Evolutionary conservation across 2,888 invertebrate genomes (phyloP), one percentile per base, ranked within the genome.

Genomic region (Drosophila infuscata): DNA sequence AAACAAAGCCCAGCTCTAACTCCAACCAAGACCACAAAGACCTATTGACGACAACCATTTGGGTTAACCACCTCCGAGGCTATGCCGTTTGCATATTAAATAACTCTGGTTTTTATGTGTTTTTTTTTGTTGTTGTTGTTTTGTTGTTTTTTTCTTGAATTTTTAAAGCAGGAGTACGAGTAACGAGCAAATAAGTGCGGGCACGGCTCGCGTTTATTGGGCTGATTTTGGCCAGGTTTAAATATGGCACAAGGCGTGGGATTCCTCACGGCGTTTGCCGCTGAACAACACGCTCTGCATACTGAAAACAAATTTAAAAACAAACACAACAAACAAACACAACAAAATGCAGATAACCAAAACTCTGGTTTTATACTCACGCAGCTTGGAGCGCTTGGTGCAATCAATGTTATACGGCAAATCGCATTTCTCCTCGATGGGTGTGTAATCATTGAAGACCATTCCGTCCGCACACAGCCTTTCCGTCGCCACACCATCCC

Each of bases 321-420:
- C 20, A 43, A 46, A 43, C 12, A 38, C 20, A 36, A 5, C 9
- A 8, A n/a, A 36, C 7, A 9, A n/a, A 3, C 41, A n/a, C 25
- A 41, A n/a, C n/a, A 41, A 12, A 46, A 46, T 17, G 2, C 38
- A 17, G 8, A 46, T 20, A 38, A 54, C 6, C 32, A 15, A 15
- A 67, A 62, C 3, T 56, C 41, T 17, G 36, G 38, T 53, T 38
- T 32, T n/a, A 56, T 82, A 95, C 97, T 96, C 94, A 98, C 98
- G 98, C 77, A 96, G 93, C 90, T 96, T 96, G 11, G 96, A 94
- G 70, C 97, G 94, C 78, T 96, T 95, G 0, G 95, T 94, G 93
- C 98, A 98, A 92, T 98, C 97, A 70, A 98, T 95, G 89, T 97
- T 97, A 93, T 96, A 97, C 0, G 97, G 97, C 77, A 97, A 93